These are phyloP conservation scores for Cerastis leucographa DNA, from an alignment of 2,888 invertebrate species.

Conservation along the genomic window DNA sequence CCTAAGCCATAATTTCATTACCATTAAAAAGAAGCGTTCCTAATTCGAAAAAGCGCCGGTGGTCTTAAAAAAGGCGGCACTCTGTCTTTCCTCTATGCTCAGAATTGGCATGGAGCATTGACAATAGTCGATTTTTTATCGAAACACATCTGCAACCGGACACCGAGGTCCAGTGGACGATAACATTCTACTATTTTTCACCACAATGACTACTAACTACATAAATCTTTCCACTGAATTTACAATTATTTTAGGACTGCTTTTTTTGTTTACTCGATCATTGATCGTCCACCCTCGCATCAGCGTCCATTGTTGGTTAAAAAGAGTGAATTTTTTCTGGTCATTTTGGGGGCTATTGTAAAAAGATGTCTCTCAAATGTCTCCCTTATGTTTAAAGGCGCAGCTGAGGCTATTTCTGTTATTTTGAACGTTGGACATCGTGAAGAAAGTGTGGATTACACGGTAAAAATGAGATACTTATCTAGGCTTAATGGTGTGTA, in stretches of 20 bases:
- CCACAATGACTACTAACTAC: constrained; percentile 87
- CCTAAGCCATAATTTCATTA: constrained; percentile 40
- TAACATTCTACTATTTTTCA: constrained; percentile 73
- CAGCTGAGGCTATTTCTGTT: constrained; percentile 82
- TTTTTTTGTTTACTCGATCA: constrained; percentile 82
- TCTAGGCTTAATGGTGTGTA: constrained; percentile 61
- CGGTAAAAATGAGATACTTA: constrained; percentile 62
- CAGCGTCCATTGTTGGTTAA: constrained; percentile 84
- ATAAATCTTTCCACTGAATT: constrained; percentile 88
- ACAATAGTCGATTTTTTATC: constrained; percentile 76
- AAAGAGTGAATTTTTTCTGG: constrained; percentile 87
- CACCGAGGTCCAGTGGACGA: constrained; percentile 74
- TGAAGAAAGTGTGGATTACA: constrained; percentile 80
- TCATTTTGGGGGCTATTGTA: constrained; percentile 88
- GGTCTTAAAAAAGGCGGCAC: constrained; percentile 68
- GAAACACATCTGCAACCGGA: constrained; percentile 86
- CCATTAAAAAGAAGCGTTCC: constrained; percentile 54
- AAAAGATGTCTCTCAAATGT: constrained; percentile 86
- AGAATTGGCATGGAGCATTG: constrained; percentile 68
- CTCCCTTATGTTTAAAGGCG: constrained; percentile 84
- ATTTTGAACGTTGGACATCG: constrained; percentile 66
- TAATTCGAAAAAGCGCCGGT: constrained; percentile 65
- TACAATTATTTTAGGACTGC: constrained; percentile 86
- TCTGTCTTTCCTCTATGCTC: constrained; percentile 66
- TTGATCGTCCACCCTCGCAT: constrained; percentile 89